phyloP scores from a whole-genome alignment of 2,113 vertebrate species.

The Anarhynchus alexandrinus region DNA sequence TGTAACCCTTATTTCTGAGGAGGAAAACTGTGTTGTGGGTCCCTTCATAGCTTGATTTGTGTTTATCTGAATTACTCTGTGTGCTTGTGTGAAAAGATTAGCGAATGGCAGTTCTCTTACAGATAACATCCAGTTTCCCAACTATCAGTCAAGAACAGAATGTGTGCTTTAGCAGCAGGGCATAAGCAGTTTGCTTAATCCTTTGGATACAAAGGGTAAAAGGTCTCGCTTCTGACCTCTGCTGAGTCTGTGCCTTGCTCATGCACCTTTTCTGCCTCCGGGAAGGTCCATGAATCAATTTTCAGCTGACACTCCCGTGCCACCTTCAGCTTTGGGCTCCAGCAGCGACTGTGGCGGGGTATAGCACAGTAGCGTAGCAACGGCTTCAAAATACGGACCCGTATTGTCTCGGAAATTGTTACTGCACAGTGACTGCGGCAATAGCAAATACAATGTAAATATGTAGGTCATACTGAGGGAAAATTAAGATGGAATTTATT shows the following conservation, averaged over 20 bases:
- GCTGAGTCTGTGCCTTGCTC: not conserved
- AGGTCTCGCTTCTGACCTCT: not conserved
- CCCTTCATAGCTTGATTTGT: not conserved
- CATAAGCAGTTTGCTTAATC: not conserved
- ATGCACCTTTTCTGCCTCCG: not conserved
- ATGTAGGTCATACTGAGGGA: not conserved
- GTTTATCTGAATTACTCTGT: not conserved
- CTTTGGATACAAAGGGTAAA: not conserved
- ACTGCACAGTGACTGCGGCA: not conserved
- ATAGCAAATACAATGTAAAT: not conserved
- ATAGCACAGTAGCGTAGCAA: constrained; percentile 36
- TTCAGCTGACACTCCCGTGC: not conserved
- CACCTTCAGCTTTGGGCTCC: not conserved
- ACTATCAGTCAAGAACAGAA: not conserved
- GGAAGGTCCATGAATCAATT: not conserved
- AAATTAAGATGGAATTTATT: not conserved
- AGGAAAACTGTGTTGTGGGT: not conserved
- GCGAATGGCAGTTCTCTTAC: not conserved
- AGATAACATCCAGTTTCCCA: not conserved
- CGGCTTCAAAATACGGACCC: constrained; percentile 1
- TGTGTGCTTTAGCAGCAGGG: not conserved
- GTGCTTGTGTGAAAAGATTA: not conserved
- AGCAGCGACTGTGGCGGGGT: not conserved
- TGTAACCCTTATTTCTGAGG: not conserved
- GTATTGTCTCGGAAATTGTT: constrained; percentile 34